phyloP scores from a whole-genome alignment of 2,113 vertebrate genomes.

The Laticauda colubrina region DNA sequence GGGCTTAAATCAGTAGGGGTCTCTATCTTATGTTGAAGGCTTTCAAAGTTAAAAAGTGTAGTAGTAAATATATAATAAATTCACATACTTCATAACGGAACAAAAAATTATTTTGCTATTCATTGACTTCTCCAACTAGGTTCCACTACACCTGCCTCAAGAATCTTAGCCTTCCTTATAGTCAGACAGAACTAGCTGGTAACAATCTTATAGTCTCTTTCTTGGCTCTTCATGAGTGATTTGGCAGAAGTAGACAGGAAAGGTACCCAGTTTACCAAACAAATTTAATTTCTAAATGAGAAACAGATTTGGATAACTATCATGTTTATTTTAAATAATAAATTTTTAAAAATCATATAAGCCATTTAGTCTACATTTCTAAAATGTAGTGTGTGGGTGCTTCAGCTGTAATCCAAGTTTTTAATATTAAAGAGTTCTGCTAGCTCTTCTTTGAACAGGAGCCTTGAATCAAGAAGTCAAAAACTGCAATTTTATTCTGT shows the following conservation, averaged over 20 bases:
- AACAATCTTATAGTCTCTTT: not conserved
- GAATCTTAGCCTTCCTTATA: not conserved
- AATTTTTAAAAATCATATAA: not conserved
- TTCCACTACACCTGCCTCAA: too few species aligned
- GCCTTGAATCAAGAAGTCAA: not conserved
- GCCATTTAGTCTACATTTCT: not conserved
- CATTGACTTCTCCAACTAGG: too few species aligned
- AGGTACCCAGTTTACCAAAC: too few species aligned
- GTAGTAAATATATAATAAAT: too few species aligned
- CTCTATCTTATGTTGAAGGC: too few species aligned
- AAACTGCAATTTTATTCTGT: not conserved
- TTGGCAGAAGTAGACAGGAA: not conserved
- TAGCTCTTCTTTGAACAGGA: not conserved
- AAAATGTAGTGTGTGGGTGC: not conserved
- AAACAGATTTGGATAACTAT: not conserved
- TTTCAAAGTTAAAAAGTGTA: too few species aligned
- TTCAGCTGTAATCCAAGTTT: slow-evolving; percentile 16
- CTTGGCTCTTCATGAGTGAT: not conserved
- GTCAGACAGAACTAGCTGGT: not conserved
- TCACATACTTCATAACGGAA: too few species aligned
- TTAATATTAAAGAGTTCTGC: not conserved
- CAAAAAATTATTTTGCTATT: too few species aligned
- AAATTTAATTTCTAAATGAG: not conserved
- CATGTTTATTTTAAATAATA: not conserved
- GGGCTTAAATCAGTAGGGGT: too few species aligned